Base-by-base conservation (phyloP, 2,888 invertebrate species). In the Dasysyrphus tricinctus region DNA sequence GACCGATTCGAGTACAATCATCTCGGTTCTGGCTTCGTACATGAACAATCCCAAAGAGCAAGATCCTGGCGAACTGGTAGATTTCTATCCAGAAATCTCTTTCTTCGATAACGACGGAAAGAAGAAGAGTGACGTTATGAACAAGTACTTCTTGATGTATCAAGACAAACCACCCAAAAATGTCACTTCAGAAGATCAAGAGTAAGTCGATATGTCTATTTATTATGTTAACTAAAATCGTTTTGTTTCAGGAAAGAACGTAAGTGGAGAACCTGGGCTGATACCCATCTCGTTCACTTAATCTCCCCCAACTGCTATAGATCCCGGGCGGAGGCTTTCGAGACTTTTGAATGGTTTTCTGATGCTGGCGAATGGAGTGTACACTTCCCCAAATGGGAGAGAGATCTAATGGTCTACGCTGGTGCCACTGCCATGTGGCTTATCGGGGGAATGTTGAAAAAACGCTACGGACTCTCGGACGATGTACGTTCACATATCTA, bases 261-360 rank as follows among this genome's bases (percentile, higher is more conserved):
- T 44, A 96, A 97, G 90, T 99, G 99, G 99, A 94, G 99, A 63
- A 95, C 96, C 90, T 99, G 99, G 99, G 97, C 96, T 0, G 99
- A 99, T 91, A 94, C 95, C 65, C 95, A 96, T 51, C 94, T 99
- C 1, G 98, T 99, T 0, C 99, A 99, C 91, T 95, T 96, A 0
- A 93, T 99, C 44, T 99, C 99, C 0, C 99, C 99, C 0, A 99
- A 99, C 92, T 98, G 99, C 39, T 99, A 99, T 91, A 95, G 98
- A 79, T 97, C 97, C 0, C 92, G 94, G 0, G 93, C 93, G 0
- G 99, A 99, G 93, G 95, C 99, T 0, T 92, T 98, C 29, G 96
- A 98, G 91, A 97, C 99, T 0, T 99, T 99, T 92, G 95, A 95
- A 88, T 98, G 98, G 96, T 99, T 99, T 93, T 97, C 98, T 5